Evolutionary conservation across 2,113 vertebrate genomes (phyloP).

Genomic region (Dendropsophus ebraccatus): DNA sequence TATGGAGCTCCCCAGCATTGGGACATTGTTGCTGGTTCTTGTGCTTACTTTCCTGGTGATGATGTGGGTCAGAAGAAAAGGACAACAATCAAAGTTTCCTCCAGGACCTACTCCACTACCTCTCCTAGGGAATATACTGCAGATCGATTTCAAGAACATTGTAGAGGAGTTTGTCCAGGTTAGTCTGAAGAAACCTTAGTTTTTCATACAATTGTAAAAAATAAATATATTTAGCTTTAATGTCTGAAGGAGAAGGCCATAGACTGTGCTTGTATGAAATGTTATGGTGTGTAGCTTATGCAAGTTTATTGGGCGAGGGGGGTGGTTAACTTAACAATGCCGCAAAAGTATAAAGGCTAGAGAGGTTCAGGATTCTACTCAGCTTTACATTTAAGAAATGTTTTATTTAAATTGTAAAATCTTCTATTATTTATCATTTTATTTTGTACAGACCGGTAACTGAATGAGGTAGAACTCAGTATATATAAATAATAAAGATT

Average conservation of each 20-base stretch:
- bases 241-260: too few species aligned
- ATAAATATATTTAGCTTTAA: background rate
- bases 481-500: too few species aligned
- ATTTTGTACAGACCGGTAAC: too few species aligned
- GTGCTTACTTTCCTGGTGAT: background rate
- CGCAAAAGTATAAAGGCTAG: background rate
- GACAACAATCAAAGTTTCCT: background rate
- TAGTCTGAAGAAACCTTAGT: background rate
- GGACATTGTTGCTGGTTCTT: background rate
- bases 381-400: too few species aligned
- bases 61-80: background rate
- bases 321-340: too few species aligned
- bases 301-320: background rate
- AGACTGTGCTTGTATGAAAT: background rate
- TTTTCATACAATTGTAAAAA: background rate
- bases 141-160: slow-evolving; percentile 12
- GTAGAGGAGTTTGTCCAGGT: slow-evolving; percentile 5
- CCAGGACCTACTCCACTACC: slow-evolving; percentile 5
- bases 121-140: slow-evolving; percentile 6
- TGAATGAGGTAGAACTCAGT: too few species aligned
- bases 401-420: too few species aligned
- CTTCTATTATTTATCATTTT: too few species aligned
- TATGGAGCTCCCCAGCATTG: background rate
- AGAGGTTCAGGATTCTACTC: background rate
- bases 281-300: background rate